Conservation (phyloP, 1,140 invertebrate species). For the Drusus annulatus region DNA sequence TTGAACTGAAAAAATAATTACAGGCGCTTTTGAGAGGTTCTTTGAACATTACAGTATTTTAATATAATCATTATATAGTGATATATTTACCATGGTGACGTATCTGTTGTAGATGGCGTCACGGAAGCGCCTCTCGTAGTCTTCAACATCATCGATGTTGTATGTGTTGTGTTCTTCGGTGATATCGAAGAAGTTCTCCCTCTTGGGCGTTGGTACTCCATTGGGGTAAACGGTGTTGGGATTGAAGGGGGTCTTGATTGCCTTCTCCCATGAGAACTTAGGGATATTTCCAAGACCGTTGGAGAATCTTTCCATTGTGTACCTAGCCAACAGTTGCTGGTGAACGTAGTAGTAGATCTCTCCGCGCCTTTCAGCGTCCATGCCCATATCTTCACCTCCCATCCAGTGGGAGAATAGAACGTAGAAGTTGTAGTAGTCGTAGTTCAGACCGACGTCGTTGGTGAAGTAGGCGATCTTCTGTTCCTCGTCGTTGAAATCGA, state of each 20-base stretch:
- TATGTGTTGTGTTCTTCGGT: conserved; percentile 72
- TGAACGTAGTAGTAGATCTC: conserved; percentile 76
- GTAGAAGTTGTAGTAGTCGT: conserved; percentile 81
- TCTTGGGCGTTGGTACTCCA: conserved; percentile 73
- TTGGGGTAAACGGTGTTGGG: conserved; percentile 74
- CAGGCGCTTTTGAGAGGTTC: no score
- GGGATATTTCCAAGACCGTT: conserved; percentile 76
- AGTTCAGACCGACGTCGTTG: conserved; percentile 80
- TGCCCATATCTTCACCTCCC: conserved; percentile 61
- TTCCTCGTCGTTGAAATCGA: conserved; percentile 72
- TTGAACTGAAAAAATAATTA: conserved; percentile 41
- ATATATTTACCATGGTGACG: conserved; percentile 65
- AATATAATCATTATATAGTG: background rate
- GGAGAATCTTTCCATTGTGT: conserved; percentile 79
- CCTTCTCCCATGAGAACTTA: conserved; percentile 70
- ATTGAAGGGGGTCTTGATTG: conserved; percentile 72
- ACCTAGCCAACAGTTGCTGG: conserved; percentile 76
- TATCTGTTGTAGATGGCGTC: conserved; percentile 78
- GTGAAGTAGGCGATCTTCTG: conserved; percentile 80
- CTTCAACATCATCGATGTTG: conserved; percentile 67
- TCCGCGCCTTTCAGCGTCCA: conserved; percentile 69
- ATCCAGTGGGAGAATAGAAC: conserved; percentile 78
- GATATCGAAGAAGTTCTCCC: conserved; percentile 66
- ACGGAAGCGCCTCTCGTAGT: conserved; percentile 74
- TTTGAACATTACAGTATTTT: no score